Base-by-base conservation (phyloP, 2,113 vertebrate species). In the Mormoops blainvillei region DNA sequence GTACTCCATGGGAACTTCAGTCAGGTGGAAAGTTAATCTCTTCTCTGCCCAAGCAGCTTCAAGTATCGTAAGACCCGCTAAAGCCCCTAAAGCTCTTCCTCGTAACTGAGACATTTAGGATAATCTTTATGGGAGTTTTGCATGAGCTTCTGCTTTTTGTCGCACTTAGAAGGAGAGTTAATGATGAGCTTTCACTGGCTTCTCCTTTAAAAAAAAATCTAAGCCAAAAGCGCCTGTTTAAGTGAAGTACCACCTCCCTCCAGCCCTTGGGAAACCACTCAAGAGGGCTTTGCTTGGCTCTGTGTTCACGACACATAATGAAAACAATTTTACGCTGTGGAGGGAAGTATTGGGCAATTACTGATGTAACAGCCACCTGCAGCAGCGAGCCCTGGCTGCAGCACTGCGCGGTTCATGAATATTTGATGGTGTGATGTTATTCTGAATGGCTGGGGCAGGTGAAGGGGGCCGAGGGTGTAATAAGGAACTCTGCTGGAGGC, bases 1-100 rank as follows among this genome's bases (percentile, higher is more conserved):
- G 98, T 98, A 99, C 99, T 99, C 99, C 99, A 99, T 99, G 99
- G 99, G 99, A 99, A 99, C 99, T 99, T 98, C 99, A 99, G 99
- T 99, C 99, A 99, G 99, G 99, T 99, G 99, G 99, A 99, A 99
- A 99, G 99, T 99, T 98, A 98, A 98, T 99, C 98, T 99, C 99
- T 99, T 99, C 99, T 99, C 98, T 97, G 98, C 98, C 98, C 98
- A 98, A 98, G 99, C 99, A 98, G 99, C 99, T 98, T 99, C 98
- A 98, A 99, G 99, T 99, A 98, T 98, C 98, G 87, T 98, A 99
- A 99, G 99, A 99, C 98, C 98, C 96, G 95, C 98, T 99, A 98
- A 99, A 98, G 98, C 98, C 98, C 98, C 98, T 98, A 98, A 98
- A 99, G 98, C 99, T 98, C 99, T 99, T 98, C 83, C 98, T 98